Base-by-base conservation (phyloP, 2,797 vertebrate species). In the Smutsia gigantea region DNA sequence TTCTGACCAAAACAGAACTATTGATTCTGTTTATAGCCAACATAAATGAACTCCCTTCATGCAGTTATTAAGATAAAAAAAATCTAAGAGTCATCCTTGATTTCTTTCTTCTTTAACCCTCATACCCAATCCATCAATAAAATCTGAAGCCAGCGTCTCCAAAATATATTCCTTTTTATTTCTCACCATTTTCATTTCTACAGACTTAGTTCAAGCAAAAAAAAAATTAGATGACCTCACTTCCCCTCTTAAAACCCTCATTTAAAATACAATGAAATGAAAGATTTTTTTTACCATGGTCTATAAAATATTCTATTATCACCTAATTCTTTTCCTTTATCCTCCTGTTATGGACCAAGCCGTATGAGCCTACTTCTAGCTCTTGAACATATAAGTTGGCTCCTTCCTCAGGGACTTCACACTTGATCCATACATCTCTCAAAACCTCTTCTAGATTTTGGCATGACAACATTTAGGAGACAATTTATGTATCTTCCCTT, bases 21-120 rank as follows among this genome's bases (percentile, higher is more conserved):
- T 68, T 82, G 61, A 90, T 92, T 90, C 34, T 51, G 61, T 46
- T 46, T 46, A 46, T 25, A 13, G 46, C 42, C 61, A 69, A 59
- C 19, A 64, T 82, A 68, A 77, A 94, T 64, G 55, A 53, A 87
- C 77, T 13, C 66, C 82, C 61, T 72, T 87, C 27, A 57, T 17
- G n/a, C 21, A 71, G 51, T 72, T 42, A 37, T 42, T 61, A 66
- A 77, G 34, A 14, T 21, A 7, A 3, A 53, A 39, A 39, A 69
- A 83, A 29, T 39, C 13, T 75, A n/a, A 61, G 49, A 72, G 10
- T 23, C 31, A 87, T 51, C 29, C 31, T 93, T 29, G 10, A 72
- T 57, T 69, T 87, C 37, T 66, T 5, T 29, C 15, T 92, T 87
- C 34, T 57, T 84, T 37, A 87, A 66, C 19, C 46, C 18, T 64